Evolutionary conservation across 2,797 vertebrate genomes (phyloP).

Genomic region (Falco columbarius): DNA sequence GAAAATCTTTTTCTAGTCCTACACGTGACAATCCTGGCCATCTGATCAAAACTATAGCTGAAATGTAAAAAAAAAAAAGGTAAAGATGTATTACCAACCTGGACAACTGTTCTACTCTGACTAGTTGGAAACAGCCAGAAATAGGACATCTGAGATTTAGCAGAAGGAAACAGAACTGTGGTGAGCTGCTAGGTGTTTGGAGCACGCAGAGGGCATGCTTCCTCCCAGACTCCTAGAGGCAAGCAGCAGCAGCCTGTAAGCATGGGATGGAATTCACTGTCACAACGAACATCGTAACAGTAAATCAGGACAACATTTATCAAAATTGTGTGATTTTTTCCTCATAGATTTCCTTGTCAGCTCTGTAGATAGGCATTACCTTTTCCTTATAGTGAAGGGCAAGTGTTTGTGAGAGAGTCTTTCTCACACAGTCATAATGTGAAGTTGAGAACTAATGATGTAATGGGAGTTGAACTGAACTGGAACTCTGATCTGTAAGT

Average conservation of each 20-base stretch:
- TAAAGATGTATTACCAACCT: rapidly evolving
- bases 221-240: not conserved
- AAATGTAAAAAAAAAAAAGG: not conserved
- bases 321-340: not conserved
- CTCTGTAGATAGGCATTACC: not conserved
- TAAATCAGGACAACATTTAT: not conserved
- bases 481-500: not conserved
- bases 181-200: not conserved
- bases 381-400: not conserved
- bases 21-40: not conserved
- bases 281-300: not conserved
- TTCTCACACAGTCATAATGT: not conserved
- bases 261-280: not conserved
- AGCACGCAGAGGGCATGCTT: rapidly evolving
- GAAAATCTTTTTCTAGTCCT: not conserved
- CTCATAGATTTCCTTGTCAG: not conserved
- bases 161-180: not conserved
- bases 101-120: not conserved
- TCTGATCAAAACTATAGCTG: not conserved
- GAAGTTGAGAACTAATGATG: not conserved
- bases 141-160: not conserved
- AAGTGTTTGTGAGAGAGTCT: not conserved
- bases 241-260: not conserved
- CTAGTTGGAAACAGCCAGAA: not conserved
- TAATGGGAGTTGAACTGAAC: conserved; percentile 9